These are phyloP conservation scores for Leptonema lineaticorne DNA, from an alignment of 1,140 invertebrate genomes.

Conservation along the genomic window DNA sequence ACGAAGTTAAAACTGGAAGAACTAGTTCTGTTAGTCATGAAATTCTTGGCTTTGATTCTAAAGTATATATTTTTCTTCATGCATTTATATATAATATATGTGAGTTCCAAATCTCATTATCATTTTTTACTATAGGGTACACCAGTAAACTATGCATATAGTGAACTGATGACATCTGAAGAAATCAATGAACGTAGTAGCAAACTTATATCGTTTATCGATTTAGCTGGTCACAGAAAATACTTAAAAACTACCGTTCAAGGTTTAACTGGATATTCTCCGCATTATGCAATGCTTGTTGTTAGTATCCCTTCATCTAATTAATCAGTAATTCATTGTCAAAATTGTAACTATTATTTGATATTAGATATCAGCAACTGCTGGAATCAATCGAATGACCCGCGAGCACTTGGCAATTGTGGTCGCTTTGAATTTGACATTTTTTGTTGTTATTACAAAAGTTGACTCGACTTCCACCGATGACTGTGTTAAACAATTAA, in stretches of 20 bases:
- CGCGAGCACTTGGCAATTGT: slow-evolving; percentile 85
- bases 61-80: slow-evolving; percentile 50
- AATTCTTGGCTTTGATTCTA: slow-evolving; percentile 89
- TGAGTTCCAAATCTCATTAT: not conserved
- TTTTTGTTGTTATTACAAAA: slow-evolving; percentile 90
- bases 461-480: slow-evolving; percentile 72
- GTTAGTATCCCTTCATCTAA: slow-evolving; percentile 56
- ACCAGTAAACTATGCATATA: slow-evolving; percentile 82
- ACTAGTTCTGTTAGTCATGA: slow-evolving; percentile 97
- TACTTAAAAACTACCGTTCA: slow-evolving; percentile 95
- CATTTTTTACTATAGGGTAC: slow-evolving; percentile 54
- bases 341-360: not conserved
- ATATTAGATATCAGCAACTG: slow-evolving; percentile 58
- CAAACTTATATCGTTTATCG: slow-evolving; percentile 93
- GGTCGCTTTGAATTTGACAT: slow-evolving; percentile 81
- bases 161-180: slow-evolving; percentile 87
- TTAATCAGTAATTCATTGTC: slow-evolving; percentile 17
- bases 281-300: slow-evolving; percentile 93
- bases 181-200: slow-evolving; percentile 90
- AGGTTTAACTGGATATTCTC: slow-evolving; percentile 90
- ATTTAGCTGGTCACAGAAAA: slow-evolving; percentile 95
- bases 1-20: slow-evolving; percentile 94
- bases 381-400: slow-evolving; percentile 68
- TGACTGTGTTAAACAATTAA: slow-evolving; percentile 61
- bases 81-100: not conserved